A percentile compares a stretch with the other conserved stretches of the same genome.
Evolutionary conservation across 2,888 invertebrate genomes (phyloP).

Genomic region (Dolichopus griseipennis): DNA sequence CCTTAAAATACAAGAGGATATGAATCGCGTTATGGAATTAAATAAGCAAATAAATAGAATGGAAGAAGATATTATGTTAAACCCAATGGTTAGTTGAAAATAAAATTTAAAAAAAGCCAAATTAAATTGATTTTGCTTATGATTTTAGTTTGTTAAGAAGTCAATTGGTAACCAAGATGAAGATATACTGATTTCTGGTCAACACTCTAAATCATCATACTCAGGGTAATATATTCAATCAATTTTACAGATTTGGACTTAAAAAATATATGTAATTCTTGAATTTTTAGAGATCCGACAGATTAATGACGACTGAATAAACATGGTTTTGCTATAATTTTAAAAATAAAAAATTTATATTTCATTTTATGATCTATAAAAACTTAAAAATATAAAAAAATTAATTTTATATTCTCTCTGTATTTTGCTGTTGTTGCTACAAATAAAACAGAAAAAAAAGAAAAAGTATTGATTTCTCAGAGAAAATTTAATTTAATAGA

Average conservation of each 20-base stretch:
- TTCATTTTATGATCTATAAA: slow-evolving; percentile 3
- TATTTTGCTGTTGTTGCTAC: slow-evolving; percentile 4
- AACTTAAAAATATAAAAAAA: not conserved
- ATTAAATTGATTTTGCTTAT: too few species aligned
- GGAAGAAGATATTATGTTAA: slow-evolving; percentile 91
- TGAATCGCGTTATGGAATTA: slow-evolving; percentile 76
- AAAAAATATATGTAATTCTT: not conserved
- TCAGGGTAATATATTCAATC: slow-evolving; percentile 31
- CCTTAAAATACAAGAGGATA: slow-evolving; percentile 74
- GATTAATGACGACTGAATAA: slow-evolving; percentile 34
- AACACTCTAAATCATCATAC: slow-evolving; percentile 39
- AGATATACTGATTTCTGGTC: slow-evolving; percentile 40
- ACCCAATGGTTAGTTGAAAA: slow-evolving; percentile 56
- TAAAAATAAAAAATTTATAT: not conserved
- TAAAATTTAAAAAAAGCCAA: slow-evolving; percentile 13
- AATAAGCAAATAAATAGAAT: slow-evolving; percentile 82
- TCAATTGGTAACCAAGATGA: slow-evolving; percentile 54
- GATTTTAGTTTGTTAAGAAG: slow-evolving; percentile 52
- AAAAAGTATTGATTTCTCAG: not conserved
- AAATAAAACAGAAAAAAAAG: not conserved
- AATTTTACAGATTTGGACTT: not conserved
- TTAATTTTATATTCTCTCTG: not conserved
- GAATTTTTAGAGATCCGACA: slow-evolving; percentile 35
- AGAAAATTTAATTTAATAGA: not conserved
- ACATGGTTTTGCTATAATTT: not conserved